Evolutionary conservation across 2,113 vertebrate species (phyloP).

Genomic region (Gymnogyps californianus): DNA sequence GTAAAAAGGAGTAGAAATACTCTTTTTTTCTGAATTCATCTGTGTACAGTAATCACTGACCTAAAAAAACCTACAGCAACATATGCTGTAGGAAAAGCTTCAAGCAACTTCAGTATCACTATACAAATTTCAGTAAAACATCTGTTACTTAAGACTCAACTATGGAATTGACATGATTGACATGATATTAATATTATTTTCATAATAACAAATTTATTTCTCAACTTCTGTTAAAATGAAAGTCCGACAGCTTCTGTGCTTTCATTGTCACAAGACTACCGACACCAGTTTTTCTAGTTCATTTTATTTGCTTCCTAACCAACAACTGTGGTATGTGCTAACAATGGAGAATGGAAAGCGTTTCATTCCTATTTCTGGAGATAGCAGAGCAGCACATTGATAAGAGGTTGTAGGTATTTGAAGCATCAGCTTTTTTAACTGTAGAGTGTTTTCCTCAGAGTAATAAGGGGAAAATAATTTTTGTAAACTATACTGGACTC

Average conservation of each 20-base stretch:
- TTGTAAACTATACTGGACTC: neutral
- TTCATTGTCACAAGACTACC: neutral
- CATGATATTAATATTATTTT: neutral
- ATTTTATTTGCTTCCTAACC: neutral
- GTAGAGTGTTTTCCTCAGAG: neutral
- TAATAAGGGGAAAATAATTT: neutral
- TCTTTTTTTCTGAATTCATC: neutral
- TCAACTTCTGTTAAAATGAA: neutral
- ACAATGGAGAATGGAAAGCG: accelerated
- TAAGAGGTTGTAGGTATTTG: neutral
- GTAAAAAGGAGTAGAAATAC: neutral
- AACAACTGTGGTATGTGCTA: neutral
- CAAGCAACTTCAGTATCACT: neutral
- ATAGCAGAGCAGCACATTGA: neutral
- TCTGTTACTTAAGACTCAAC: neutral
- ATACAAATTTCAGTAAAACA: neutral
- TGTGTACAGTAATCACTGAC: neutral
- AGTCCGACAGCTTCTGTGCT: neutral
- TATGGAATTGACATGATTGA: neutral
- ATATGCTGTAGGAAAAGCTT: neutral
- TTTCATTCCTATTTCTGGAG: neutral
- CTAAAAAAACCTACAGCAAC: neutral
- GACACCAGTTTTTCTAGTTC: neutral
- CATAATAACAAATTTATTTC: neutral
- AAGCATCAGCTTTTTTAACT: neutral